Evolutionary conservation across 1,140 invertebrate genomes (phyloP), one percentile per base, ranked within the genome.

Genomic region (Nephila pilipes): DNA sequence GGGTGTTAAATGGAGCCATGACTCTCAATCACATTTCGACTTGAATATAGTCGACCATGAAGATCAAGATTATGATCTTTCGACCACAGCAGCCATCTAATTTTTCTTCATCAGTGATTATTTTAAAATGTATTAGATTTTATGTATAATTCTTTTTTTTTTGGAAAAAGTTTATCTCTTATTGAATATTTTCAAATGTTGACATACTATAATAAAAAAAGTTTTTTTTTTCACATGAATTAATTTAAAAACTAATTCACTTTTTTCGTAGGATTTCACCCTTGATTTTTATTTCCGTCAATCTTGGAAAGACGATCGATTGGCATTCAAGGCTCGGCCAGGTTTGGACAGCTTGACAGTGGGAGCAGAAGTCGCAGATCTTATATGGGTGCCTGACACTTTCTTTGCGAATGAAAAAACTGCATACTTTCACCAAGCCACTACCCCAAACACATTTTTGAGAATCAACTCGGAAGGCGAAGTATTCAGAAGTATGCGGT

Each of bases 211-310:
- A n/a, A n/a, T n/a, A n/a, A n/a, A n/a, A n/a, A n/a, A n/a, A n/a
- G n/a, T n/a, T n/a, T n/a, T n/a, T n/a, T n/a, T n/a, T n/a, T n/a
- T 46, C 6, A 46, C 4, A 1, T 46, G 46, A 46, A 46, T 10
- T 46, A 4, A 0, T 6, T 6, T 46, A 6, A 94, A 20, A 6
- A 46, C 4, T 10, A 46, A 46, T 0, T 10, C 46, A 46, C 46
- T 46, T 46, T 92, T 46, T 90, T 95, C 94, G 79, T 94, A 96
- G 96, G 96, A 97, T 94, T 97, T 96, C 95, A 97, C 96, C 29
- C 94, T 96, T 91, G 96, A 96, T 94, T 95, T 96, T 94, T 97
- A 96, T 95, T 96, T 96, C 94, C 95, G 96, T 16, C 96, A 96
- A 95, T 95, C 95, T 90, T 97, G 96, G 96, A 95, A 95, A 89